Evolutionary conservation across 2,888 invertebrate genomes (phyloP), one percentile per base, ranked within the genome.

Genomic region (Cheilosia impressa): DNA sequence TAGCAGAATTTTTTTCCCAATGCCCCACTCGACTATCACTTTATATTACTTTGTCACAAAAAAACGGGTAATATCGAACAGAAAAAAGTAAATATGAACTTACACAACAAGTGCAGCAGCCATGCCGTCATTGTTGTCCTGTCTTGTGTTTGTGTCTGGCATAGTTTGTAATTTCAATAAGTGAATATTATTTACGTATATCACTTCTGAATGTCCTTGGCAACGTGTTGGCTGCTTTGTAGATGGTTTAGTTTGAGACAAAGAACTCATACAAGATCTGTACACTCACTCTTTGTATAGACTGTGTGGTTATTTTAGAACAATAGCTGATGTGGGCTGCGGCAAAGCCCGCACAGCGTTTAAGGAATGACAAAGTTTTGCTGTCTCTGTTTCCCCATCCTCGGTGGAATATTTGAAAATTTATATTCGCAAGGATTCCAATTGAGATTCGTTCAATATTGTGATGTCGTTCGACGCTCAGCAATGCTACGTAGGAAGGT

Each of bases 131-230:
- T 65, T 75, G 63, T 76, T 66, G 66, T 66, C 50, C 58, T 76
- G 31, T 41, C 41, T 41, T 60, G 38, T 76, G 58, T 43, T 60
- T 60, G 50, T 73, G 73, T 78, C 73, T 55, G 63, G 72, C 78
- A 83, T 72, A 73, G 78, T 83, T 83, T 83, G 78, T 78, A 83
- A 83, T 83, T 83, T 83, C 83, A 83, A 83, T 83, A 83, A 83
- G 72, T 83, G 83, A 78, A 78, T 78, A 83, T 78, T 78, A 73
- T 83, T 83, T 78, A 83, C 62, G 72, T 72, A 77, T 78, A 62
- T 73, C 19, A 63, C 66, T 66, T 78, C 52, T 10, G 43, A 19
- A 50, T 34, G 72, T 83, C 57, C 66, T 82, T 78, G 66, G 50
- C 72, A 72, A 55, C n/a, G 24, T 31, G 43, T 50, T 27, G 53